phyloP scores from a whole-genome alignment of 2,113 vertebrate species.

The Naja naja region DNA sequence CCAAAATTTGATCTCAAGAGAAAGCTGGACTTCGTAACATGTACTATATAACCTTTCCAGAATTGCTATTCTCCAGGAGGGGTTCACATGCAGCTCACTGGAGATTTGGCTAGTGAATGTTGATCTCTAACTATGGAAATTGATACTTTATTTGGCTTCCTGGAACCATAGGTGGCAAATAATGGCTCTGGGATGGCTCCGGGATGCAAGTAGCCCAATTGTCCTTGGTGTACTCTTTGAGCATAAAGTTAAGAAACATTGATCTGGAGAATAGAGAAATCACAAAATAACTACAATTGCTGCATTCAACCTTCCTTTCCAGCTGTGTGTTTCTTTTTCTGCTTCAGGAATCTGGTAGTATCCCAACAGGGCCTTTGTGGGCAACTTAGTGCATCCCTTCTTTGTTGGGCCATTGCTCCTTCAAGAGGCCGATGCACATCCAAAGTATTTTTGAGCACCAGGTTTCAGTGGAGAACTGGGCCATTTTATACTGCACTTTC shows the following conservation, averaged over 20 bases:
- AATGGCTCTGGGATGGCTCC: background rate
- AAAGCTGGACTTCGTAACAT: background rate
- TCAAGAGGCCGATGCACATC: background rate
- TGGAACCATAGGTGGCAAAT: background rate
- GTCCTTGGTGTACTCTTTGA: background rate
- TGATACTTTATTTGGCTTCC: background rate
- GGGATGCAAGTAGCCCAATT: background rate
- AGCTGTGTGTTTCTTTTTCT: background rate
- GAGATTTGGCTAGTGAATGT: background rate
- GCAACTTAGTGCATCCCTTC: background rate
- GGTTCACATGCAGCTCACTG: background rate
- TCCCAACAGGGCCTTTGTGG: background rate
- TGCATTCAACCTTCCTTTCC: background rate
- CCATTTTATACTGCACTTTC: background rate
- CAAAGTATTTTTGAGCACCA: background rate
- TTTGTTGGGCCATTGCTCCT: background rate
- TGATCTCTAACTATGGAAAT: background rate
- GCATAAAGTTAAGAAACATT: background rate
- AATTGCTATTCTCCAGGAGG: background rate
- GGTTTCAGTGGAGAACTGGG: background rate
- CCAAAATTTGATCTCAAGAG: background rate
- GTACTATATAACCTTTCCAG: too few relatives aligned
- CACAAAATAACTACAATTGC: background rate
- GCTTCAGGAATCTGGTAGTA: background rate
- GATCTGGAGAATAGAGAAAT: background rate